Evolutionary conservation across 2,113 vertebrate species (phyloP), one percentile per base, ranked within the genome.

Genomic region (Callionymus lyra): DNA sequence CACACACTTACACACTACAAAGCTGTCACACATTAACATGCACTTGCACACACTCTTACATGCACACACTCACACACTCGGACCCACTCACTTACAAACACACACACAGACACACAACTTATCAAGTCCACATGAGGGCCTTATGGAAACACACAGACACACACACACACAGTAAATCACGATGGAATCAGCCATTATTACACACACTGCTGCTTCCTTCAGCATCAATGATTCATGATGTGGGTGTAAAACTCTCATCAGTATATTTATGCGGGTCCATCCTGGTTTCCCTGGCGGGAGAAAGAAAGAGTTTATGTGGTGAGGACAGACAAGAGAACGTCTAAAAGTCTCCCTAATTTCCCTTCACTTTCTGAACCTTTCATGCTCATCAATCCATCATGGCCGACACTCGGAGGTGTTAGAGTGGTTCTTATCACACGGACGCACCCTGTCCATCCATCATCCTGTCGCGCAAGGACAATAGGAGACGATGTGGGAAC

Each of bases 211-310:
- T 44, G 65, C 57, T 78, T n/a, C n/a, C n/a, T 80, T 80, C 73
- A 73, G 47, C 52, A 47, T 79, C 77, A 82, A 77, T 76, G 80
- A 74, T 79, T 82, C 77, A 75, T 79, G 73, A 75, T 79, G 77
- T 75, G 54, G 58, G 72, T 70, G 64, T 65, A 61, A 65, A 67
- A 66, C 53, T 57, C 69, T 56, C 53, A 43, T 47, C 50, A 58
- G 61, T 69, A 51, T 54, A 50, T 64, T 72, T 67, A 68, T 33
- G 61, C 54, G 12, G 37, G 44, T 10, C 51, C 65, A 51, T 41
- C 37, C 50, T 60, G 56, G 75, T 70, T 77, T 74, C 70, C 75
- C 54, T 58, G 57, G 68, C 63, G 76, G 50, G n/a, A 39, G 51
- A 70, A 72, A 55, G 56, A 70, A 72, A 68, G 70, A 56, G 68